Evolutionary conservation across 2,888 invertebrate species (phyloP).

Genomic region (Chloroclystis v-ata): DNA sequence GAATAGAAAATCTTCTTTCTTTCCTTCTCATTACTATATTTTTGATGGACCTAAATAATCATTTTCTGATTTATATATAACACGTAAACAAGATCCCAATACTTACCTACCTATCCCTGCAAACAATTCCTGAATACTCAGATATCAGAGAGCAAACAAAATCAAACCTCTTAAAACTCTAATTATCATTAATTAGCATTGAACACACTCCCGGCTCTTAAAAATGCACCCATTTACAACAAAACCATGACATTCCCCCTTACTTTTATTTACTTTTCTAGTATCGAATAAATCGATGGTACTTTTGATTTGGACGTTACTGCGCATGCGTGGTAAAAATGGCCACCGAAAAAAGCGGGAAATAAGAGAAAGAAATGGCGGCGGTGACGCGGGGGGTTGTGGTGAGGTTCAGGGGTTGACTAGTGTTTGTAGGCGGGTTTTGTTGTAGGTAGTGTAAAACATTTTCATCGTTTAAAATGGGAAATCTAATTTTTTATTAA

Average conservation of each 20-base stretch:
- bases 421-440: constrained; percentile 25
- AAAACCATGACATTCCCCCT: constrained; percentile 37
- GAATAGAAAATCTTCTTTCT: no score
- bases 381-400: constrained; percentile 45
- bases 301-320: constrained; percentile 19
- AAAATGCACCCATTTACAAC: constrained; percentile 26
- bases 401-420: constrained; percentile 28
- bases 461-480: no score
- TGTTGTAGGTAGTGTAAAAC: constrained; percentile 6
- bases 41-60: no score
- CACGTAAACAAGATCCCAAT: no score
- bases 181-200: constrained; percentile 13
- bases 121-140: no score
- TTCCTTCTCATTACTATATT: no score
- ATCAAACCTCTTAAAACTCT: constrained; percentile 5
- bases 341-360: constrained; percentile 70
- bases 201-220: constrained; percentile 23
- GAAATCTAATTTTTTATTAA: no score
- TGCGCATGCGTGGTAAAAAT: constrained; percentile 72
- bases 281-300: constrained; percentile 64
- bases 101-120: no score
- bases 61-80: no score
- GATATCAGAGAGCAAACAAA: no score
- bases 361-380: constrained; percentile 73
- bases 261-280: constrained; percentile 55